phyloP scores from a whole-genome alignment of 2,113 vertebrate genomes.

The Pangasianodon hypophthalmus region DNA sequence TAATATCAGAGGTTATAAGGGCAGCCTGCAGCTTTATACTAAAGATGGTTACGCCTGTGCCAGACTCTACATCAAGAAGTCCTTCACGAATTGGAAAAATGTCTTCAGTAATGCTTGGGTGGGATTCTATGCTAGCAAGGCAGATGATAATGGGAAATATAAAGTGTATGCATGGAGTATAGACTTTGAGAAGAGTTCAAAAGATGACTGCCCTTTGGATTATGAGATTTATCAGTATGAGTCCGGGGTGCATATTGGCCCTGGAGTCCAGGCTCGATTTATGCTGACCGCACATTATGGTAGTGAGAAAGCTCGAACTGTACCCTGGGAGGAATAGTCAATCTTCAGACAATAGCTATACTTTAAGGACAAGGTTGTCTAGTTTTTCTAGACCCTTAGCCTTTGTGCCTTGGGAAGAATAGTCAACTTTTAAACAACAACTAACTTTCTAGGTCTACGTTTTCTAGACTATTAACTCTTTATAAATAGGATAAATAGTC shows the following conservation, averaged over 20 bases:
- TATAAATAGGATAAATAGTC: no score
- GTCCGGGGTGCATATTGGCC: not conserved
- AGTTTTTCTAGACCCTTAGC: not conserved
- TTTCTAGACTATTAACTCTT: not conserved
- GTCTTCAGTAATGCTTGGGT: constrained; percentile 29
- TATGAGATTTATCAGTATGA: constrained; percentile 29
- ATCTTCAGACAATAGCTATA: not conserved
- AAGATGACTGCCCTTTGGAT: not conserved
- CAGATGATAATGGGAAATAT: not conserved
- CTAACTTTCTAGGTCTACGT: not conserved
- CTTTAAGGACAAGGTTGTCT: not conserved
- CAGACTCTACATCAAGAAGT: constrained; percentile 40
- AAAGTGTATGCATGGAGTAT: not conserved
- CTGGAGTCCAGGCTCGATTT: constrained; percentile 35
- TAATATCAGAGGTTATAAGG: not conserved
- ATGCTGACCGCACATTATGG: not conserved
- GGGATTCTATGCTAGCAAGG: not conserved
- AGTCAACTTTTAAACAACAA: not conserved
- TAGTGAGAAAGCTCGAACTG: constrained; percentile 25
- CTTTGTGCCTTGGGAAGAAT: constrained; percentile 24
- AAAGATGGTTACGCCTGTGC: constrained; percentile 32
- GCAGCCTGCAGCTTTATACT: constrained; percentile 25
- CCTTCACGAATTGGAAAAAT: constrained; percentile 29
- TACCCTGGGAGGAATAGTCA: constrained; percentile 22
- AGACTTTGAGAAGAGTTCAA: not conserved